These are phyloP conservation scores for Psittacula echo DNA, from an alignment of 2,797 vertebrate genomes.

Conservation along the genomic window DNA sequence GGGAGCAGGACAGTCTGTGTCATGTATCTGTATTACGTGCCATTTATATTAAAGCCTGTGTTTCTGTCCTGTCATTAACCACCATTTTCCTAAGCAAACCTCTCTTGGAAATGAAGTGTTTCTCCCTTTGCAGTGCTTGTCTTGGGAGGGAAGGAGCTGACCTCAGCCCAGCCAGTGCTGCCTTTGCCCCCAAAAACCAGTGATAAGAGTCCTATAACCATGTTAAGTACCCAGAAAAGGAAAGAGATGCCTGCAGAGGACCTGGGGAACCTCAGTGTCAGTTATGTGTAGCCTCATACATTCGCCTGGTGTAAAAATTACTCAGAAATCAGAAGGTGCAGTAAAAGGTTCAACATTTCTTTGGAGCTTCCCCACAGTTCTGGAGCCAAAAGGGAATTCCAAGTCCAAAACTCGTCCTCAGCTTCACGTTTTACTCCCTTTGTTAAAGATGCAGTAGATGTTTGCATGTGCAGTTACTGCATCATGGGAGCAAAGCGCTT, in stretches of 20 bases:
- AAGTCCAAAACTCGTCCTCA: neutral
- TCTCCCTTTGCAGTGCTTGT: accelerated
- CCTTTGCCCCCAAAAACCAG: neutral
- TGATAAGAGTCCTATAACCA: neutral
- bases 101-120: neutral
- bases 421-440: neutral
- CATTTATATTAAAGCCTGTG: neutral
- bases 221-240: neutral
- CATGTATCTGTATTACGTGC: neutral
- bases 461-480: neutral
- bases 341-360: neutral
- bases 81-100: neutral
- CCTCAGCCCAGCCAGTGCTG: neutral
- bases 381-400: neutral
- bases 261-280: accelerated
- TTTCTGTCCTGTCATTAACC: neutral
- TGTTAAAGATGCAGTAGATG: neutral
- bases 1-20: neutral
- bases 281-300: neutral
- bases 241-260: neutral
- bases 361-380: neutral
- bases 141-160: neutral
- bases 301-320: neutral
- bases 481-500: accelerated
- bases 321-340: neutral